Conservation (phyloP, 2,113 vertebrate species). For the Zingel zingel region DNA sequence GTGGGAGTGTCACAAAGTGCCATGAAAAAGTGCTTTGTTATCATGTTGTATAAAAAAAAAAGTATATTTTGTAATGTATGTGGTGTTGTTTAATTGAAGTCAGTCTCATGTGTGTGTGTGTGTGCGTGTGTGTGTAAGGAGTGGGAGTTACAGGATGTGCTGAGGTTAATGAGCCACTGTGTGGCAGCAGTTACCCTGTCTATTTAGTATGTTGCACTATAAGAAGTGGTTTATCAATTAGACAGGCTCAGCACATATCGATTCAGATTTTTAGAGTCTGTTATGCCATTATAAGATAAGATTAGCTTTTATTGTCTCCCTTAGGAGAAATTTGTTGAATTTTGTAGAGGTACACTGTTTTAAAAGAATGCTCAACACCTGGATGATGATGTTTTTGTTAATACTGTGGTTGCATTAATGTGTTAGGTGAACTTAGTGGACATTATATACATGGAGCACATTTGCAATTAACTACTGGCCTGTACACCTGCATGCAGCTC, state of each 20-base stretch:
- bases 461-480: not conserved
- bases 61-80: slow-evolving; percentile 83
- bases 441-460: slow-evolving; percentile 3
- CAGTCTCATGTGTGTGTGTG: slow-evolving; percentile 43
- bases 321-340: too few relatives aligned
- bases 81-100: slow-evolving; percentile 71
- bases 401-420: not conserved
- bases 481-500: slow-evolving; percentile 36
- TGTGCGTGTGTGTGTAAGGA: slow-evolving; percentile 24
- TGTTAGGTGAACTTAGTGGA: slow-evolving; percentile 2
- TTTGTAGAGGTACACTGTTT: not conserved
- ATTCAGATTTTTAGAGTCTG: not conserved
- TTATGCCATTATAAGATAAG: not conserved
- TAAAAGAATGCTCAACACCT: not conserved
- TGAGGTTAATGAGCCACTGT: slow-evolving; percentile 74
- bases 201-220: not conserved
- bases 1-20: slow-evolving; percentile 82
- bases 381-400: not conserved
- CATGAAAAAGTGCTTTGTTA: slow-evolving; percentile 81
- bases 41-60: slow-evolving; percentile 70
- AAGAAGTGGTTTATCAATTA: slow-evolving; percentile 1
- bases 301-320: too few relatives aligned
- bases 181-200: slow-evolving; percentile 74
- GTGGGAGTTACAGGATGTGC: slow-evolving; percentile 41
- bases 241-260: not conserved